Base-by-base conservation (phyloP, 2,113 vertebrate species). In the Syngnathus typhle region DNA sequence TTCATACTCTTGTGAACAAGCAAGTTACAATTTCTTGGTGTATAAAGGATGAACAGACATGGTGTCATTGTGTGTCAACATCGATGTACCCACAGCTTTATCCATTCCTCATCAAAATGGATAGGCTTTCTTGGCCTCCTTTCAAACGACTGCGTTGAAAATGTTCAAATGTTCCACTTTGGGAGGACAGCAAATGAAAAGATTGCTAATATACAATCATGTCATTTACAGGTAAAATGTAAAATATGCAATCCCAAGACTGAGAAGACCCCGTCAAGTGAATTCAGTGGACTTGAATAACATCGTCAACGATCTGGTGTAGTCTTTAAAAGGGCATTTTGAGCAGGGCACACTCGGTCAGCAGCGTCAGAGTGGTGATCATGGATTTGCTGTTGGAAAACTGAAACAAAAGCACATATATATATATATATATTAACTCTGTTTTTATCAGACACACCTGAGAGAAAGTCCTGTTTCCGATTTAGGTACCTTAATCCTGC, bases 401-500 rank as follows among this genome's bases (percentile, higher is more conserved):
- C 96, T 98, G 90, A 43, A 86, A 88, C 55, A 9, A 49, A 65
- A 65, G 18, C 63, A 64, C 13, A 65, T 12, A 46, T 16, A 32
- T 27, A 15, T 27, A 65, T 12, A 46, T 16, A 32, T 27, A 15
- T 27, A 15, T 8, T 38, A 2, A 13, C 7, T 47, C 1, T 9
- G 18, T 18, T 38, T 60, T 16, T 36, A 12, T 11, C 36, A 37
- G 37, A 60, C 32, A 37, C 13, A 36, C 59, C 16, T 6, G 10
- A 64, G 8, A 46, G 12, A 13, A 64, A 18, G 49, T 15, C 27
- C 63, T 27, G 6, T 46, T 27, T 32, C 15, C 7, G 5, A 39
- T 39, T 56, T 16, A 1, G 0, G 37, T 87, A 98, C 96, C 96
- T 96, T 98, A 74, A 99, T 87, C 77, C 85, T 93, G n/a, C 96